These are phyloP conservation scores for Musca vetustissima DNA, from an alignment of 1,140 invertebrate species.

Conservation along the genomic window DNA sequence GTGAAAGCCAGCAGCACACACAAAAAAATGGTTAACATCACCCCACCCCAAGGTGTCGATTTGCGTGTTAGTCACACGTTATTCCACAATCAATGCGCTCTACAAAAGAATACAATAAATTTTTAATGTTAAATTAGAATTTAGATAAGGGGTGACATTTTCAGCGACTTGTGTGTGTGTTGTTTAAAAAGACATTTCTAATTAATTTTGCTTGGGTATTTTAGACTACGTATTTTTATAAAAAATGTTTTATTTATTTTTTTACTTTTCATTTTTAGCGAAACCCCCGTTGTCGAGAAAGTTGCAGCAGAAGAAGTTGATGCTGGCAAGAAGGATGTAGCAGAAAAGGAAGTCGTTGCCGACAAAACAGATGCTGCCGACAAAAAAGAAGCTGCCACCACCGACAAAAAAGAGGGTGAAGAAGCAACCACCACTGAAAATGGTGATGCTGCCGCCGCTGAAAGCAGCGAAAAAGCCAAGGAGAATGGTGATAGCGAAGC, in stretches of 20 bases:
- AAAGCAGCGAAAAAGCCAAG: conserved; percentile 34
- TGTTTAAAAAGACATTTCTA: too few relatives aligned
- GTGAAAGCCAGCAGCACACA: too few relatives aligned
- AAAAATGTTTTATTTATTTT: neutral
- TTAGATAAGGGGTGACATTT: neutral
- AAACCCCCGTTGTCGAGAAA: conserved; percentile 54
- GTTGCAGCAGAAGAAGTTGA: conserved; percentile 51
- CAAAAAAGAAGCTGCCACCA: conserved; percentile 36
- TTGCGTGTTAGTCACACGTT: too few relatives aligned
- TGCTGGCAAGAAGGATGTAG: conserved; percentile 46
- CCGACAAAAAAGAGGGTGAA: conserved; percentile 12
- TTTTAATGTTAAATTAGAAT: neutral
- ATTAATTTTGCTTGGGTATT: neutral
- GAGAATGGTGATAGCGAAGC: conserved; percentile 41
- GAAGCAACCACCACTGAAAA: conserved; percentile 29
- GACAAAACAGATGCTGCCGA: conserved; percentile 44
- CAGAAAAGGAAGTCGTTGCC: conserved; percentile 36
- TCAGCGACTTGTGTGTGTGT: neutral
- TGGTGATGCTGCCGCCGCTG: conserved; percentile 26
- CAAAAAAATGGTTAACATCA: too few relatives aligned
- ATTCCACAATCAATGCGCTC: too few relatives aligned
- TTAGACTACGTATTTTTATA: neutral
- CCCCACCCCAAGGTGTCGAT: too few relatives aligned
- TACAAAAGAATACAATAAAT: too few relatives aligned
- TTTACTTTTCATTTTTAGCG: conserved; percentile 33